A percentile compares a stretch with the other conserved stretches of the same genome.
Evolutionary conservation across 2,888 invertebrate species (phyloP).

Genomic region (Tillus elongatus): DNA sequence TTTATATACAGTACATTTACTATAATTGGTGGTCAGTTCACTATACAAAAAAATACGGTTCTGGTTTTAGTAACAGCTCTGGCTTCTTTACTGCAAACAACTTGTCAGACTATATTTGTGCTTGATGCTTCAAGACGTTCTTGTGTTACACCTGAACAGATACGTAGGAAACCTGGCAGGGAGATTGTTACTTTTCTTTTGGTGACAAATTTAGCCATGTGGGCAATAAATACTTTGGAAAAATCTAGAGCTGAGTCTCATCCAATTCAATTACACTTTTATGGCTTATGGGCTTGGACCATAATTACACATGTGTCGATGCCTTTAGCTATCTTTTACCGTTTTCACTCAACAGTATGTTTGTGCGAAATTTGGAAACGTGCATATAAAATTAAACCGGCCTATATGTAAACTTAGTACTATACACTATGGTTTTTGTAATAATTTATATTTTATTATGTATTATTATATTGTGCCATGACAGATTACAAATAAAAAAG

Average conservation of each 20-base stretch:
- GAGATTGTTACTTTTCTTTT: conserved; percentile 78
- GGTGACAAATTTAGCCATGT: conserved; percentile 72
- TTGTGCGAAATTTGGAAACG: conserved; percentile 89
- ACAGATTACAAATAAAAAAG: too few species aligned
- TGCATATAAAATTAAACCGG: conserved; percentile 67
- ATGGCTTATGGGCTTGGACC: conserved; percentile 84
- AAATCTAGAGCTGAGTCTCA: conserved; percentile 76
- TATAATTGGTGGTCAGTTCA: conserved; percentile 68
- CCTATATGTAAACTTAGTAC: conserved; percentile 32
- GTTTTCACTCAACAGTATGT: conserved; percentile 87
- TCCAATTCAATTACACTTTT: conserved; percentile 72
- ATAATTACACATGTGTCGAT: conserved; percentile 83
- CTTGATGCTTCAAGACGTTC: conserved; percentile 65
- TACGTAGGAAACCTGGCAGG: conserved; percentile 69
- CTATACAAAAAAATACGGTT: conserved; percentile 40
- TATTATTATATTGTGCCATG: too few species aligned
- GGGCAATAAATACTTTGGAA: conserved; percentile 78
- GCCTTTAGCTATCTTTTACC: conserved; percentile 81
- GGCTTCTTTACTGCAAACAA: conserved; percentile 68
- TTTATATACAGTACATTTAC: conserved; percentile 83
- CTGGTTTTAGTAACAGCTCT: conserved; percentile 60
- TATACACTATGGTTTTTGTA: too few species aligned
- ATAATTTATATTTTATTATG: too few species aligned
- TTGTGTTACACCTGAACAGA: conserved; percentile 61
- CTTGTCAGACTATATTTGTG: conserved; percentile 71